Evolutionary conservation across 2,113 vertebrate species (phyloP), one percentile per base, ranked within the genome.

Genomic region (Albula glossodonta): DNA sequence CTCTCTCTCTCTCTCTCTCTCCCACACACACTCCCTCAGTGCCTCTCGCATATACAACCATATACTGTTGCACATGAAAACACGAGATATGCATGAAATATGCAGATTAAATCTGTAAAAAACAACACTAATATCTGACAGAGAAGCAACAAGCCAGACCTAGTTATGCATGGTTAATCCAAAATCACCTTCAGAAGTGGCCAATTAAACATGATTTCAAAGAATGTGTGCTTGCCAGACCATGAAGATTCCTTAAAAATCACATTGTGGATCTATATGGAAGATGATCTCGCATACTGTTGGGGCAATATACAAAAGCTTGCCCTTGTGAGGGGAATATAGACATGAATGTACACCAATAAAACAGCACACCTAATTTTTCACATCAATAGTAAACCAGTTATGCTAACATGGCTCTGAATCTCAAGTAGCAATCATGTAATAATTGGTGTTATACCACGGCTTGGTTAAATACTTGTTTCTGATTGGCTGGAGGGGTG

Each of bases 141-240:
- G n/a, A 31, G 6, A 3, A 74, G 70, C n/a, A 74, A n/a, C n/a
- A n/a, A 74, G 70, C 31, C 70, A 25, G 70, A 25, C 70, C 22
- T n/a, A 74, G 70, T 74, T 74, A 74, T 74, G 70, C 70, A 74
- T 74, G 70, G 70, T 31, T 74, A 74, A 74, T 74, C 70, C 70
- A 74, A 31, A n/a, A 74, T 31, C 70, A 74, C 70, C 70, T 74
- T 74, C 70, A 74, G 70, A 74, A 31, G n/a, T n/a, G 22, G 70
- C 70, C 70, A 74, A 74, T 74, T 74, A 74, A 74, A 31, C 22
- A 19, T 9, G n/a, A 74, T n/a, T 74, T 74, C 70, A 74, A 74
- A 74, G 70, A 31, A 74, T 22, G 31, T 74, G 70, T 74, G 70
- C n/a, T 31, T 74, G 70, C 70, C 31, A 10, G 70, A 74, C 70